Evolutionary conservation across 2,888 invertebrate species (phyloP), one percentile per base, ranked within the genome.

Genomic region (Drosophila emarginata): DNA sequence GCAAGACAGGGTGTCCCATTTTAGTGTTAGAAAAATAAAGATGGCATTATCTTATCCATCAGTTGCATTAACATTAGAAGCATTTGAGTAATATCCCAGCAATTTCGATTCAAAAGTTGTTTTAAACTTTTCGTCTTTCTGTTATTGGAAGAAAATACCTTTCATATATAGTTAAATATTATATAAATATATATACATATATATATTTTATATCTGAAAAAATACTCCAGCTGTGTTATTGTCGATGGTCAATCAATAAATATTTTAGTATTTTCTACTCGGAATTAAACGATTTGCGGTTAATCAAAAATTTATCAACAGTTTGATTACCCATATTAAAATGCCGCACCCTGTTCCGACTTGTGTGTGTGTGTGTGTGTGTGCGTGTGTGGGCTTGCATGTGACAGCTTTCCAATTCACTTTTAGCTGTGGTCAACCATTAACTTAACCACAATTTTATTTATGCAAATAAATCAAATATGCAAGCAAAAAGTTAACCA

Each of bases 391-490:
- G 50, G 51, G 5, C 11, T 12, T 50, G 18, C 28, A 5, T 45
- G 51, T 39, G 53, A 59, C 67, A 67, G 6, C 53, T 67, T 67
- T 74, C 54, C 74, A 68, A 50, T 74, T 15, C 68, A 67, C 26
- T 66, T 66, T 36, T 32, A 58, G 67, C 58, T 32, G 54, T 54
- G 39, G 67, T 66, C 28, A 28, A 26, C 72, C 52, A 51, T 64
- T 40, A 72, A 53, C 28, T 37, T 53, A 45, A 66, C 67, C 74
- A 74, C 67, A 58, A 64, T 65, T 73, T 53, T 39, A 45, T 58
- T 39, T 37, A 54, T 54, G 56, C 36, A 21, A 51, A 58, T 67
- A 18, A 51, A 70, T 67, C 59, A 74, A 74, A 51, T 39, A 70
- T 70, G 51, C 59, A 67, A 67, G 23, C 23, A 40, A 32, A 32